Conservation (phyloP, 2,797 vertebrate genomes). For the Percopsis omiscomaycus region DNA sequence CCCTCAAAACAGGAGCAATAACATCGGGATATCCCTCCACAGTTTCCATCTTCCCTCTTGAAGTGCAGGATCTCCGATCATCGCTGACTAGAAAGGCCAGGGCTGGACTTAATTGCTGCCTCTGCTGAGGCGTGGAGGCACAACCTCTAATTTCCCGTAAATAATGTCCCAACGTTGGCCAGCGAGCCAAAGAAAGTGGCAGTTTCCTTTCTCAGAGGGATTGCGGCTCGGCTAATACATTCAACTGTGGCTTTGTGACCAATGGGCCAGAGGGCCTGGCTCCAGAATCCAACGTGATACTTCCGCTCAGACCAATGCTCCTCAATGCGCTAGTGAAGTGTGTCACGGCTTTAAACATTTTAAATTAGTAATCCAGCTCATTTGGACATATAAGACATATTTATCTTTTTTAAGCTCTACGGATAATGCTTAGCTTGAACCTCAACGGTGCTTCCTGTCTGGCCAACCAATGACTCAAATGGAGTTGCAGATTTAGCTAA, state of each 20-base stretch:
- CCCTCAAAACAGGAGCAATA: constrained; percentile 45
- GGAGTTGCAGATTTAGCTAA: constrained; percentile 48
- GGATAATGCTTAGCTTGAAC: constrained; percentile 31
- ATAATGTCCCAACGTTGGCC: constrained; percentile 69
- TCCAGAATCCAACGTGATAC: constrained; percentile 36
- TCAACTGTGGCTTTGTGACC: constrained; percentile 66
- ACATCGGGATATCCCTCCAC: constrained; percentile 56
- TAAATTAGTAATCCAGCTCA: constrained; percentile 3
- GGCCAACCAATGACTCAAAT: constrained; percentile 44
- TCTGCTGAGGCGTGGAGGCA: constrained; percentile 59
- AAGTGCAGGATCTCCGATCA: constrained; percentile 49
- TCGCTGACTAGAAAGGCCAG: constrained; percentile 53
- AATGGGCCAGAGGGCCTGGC: constrained; percentile 45
- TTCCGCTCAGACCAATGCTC: constrained; percentile 33
- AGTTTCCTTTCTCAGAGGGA: constrained; percentile 73
- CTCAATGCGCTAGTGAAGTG: constrained; percentile 13
- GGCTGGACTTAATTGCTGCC: constrained; percentile 68
- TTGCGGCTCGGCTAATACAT: constrained; percentile 71
- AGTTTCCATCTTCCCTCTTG: constrained; percentile 49
- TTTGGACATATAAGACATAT: constrained; percentile 12
- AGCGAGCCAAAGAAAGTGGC: constrained; percentile 65
- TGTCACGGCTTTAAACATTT: constrained; percentile 23
- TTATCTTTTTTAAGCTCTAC: constrained; percentile 27
- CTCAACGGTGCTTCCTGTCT: constrained; percentile 16
- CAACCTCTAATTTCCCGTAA: constrained; percentile 76